Percentiles rank a stretch among this genome's conserved stretches.
These are phyloP conservation scores for Enteromius argenteus DNA, from an alignment of 2,797 vertebrate genomes.

Conservation along the genomic window DNA sequence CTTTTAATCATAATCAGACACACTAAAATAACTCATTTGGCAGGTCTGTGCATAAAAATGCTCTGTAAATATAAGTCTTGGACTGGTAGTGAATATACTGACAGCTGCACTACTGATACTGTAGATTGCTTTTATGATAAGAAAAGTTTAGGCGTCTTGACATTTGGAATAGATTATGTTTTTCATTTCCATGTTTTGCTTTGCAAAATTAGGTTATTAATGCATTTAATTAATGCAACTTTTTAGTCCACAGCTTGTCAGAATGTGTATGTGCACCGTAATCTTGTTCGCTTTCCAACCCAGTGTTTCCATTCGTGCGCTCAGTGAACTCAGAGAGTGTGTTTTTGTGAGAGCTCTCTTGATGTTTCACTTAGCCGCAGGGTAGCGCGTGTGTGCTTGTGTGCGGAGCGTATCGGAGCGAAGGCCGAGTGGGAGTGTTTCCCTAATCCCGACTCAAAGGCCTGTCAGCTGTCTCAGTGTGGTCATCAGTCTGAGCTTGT, in stretches of 20 bases:
- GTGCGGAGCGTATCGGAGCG: neutral
- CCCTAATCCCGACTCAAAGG: slow-evolving; percentile 50
- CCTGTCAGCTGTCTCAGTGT: slow-evolving; percentile 45
- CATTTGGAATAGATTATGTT: neutral
- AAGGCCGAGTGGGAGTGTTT: slow-evolving; percentile 34
- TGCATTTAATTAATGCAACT: neutral
- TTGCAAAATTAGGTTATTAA: neutral
- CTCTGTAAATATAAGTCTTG: neutral
- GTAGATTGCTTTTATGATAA: neutral
- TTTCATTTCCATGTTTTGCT: neutral
- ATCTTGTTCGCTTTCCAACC: neutral
- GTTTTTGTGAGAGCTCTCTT: slow-evolving; percentile 38
- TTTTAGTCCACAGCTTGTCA: neutral
- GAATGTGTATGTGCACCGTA: neutral
- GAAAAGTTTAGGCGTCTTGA: neutral
- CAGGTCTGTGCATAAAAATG: neutral
- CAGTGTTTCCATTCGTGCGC: slow-evolving; percentile 25
- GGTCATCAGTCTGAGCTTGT: slow-evolving; percentile 54
- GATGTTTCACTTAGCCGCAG: slow-evolving; percentile 34
- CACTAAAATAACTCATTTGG: neutral
- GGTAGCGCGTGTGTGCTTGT: neutral
- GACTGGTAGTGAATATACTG: neutral
- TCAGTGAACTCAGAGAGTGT: slow-evolving; percentile 30
- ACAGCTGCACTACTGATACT: neutral
- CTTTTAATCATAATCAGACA: too few species aligned